A percentile compares a stretch with the other conserved stretches of the same genome.
Conservation (phyloP, 2,888 invertebrate species). For the Pandemis corylana region DNA sequence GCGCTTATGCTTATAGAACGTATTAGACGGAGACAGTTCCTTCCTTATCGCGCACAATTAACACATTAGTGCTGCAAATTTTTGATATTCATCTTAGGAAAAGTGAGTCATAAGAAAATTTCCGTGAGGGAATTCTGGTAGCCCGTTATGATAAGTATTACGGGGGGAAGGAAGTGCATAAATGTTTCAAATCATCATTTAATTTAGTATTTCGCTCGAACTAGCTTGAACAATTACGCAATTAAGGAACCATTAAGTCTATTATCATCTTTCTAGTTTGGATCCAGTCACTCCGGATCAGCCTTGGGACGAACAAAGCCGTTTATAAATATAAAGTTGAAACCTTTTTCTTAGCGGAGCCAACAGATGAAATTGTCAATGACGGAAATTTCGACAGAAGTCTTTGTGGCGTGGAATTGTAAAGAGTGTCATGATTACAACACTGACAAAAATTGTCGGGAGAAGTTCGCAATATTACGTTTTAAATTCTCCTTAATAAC, state of each 20-base stretch:
- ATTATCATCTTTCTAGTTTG: slow-evolving; percentile 22
- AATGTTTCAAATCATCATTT: not conserved
- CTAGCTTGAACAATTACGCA: slow-evolving; percentile 8
- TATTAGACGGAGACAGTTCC: slow-evolving; percentile 37
- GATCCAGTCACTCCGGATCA: slow-evolving; percentile 22
- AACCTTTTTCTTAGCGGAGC: slow-evolving; percentile 21
- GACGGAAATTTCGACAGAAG: slow-evolving; percentile 24
- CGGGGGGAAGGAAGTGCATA: not conserved
- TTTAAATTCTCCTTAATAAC: not conserved
- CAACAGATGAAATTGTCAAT: slow-evolving; percentile 34
- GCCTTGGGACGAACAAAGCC: slow-evolving; percentile 26
- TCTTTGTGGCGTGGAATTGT: slow-evolving; percentile 26
- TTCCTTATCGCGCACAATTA: slow-evolving; percentile 38
- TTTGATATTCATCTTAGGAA: slow-evolving; percentile 19
- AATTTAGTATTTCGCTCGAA: not conserved
- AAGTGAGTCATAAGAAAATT: slow-evolving; percentile 31
- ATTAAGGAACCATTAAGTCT: slow-evolving; percentile 18
- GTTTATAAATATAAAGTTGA: slow-evolving; percentile 26
- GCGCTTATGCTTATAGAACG: slow-evolving; percentile 38
- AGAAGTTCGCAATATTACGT: not conserved
- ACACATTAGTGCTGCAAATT: slow-evolving; percentile 34
- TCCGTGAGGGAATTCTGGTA: slow-evolving; percentile 9
- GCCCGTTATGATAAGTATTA: not conserved
- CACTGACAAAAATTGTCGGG: slow-evolving; percentile 14
- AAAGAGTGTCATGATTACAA: slow-evolving; percentile 15